These are phyloP conservation scores for Scotopteryx bipunctaria DNA, from an alignment of 2,888 invertebrate genomes.

Conservation along the genomic window DNA sequence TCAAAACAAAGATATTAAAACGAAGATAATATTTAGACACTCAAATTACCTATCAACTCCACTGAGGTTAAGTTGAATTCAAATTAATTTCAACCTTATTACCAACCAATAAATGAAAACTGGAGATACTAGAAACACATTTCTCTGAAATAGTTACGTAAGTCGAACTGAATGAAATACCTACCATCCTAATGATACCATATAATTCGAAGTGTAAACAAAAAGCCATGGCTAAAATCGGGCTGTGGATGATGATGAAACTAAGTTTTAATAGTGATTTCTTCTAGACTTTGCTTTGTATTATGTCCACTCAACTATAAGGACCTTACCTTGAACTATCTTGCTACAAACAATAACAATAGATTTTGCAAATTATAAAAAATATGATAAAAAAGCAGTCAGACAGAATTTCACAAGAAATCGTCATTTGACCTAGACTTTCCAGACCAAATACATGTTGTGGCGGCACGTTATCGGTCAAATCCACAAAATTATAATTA, in stretches of 20 bases:
- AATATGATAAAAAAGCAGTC: background rate
- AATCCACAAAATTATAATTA: background rate
- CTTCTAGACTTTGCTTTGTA: too few species aligned
- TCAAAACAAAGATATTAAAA: background rate
- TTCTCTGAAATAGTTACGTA: too few species aligned
- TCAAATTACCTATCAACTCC: background rate
- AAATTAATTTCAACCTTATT: conserved; percentile 11
- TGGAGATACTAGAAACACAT: too few species aligned
- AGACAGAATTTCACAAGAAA: background rate
- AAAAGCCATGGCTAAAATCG: too few species aligned
- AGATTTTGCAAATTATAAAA: background rate
- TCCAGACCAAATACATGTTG: background rate
- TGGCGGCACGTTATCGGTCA: conserved; percentile 4
- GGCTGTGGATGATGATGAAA: too few species aligned
- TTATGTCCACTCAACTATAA: too few species aligned
- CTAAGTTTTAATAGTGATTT: too few species aligned
- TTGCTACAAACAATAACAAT: too few species aligned
- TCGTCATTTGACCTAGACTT: background rate
- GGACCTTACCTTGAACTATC: too few species aligned
- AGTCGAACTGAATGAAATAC: background rate
- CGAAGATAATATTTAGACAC: background rate
- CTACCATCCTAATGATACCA: background rate
- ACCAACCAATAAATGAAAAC: too few species aligned
- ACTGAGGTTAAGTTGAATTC: background rate
- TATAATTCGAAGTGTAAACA: background rate